Evolutionary conservation across 2,888 invertebrate genomes (phyloP).

Genomic region (Slavum lentiscoides): DNA sequence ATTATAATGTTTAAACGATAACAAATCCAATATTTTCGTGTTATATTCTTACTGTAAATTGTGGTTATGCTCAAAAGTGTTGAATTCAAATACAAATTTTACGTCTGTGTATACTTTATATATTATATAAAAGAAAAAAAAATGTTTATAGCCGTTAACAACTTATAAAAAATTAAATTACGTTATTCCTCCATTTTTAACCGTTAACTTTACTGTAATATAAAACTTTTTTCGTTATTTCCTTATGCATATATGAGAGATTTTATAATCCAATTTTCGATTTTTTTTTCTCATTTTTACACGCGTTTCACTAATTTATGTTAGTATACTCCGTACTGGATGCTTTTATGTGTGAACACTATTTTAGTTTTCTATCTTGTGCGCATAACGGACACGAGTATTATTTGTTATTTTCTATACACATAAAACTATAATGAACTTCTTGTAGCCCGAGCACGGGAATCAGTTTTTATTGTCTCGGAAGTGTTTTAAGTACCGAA

Average conservation of each 20-base stretch:
- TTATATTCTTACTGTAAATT: too few relatives aligned
- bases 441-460: too few relatives aligned
- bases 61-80: too few relatives aligned
- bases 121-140: not conserved
- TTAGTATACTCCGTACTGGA: not conserved
- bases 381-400: not conserved
- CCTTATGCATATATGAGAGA: not conserved
- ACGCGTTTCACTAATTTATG: not conserved
- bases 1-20: too few relatives aligned
- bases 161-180: not conserved
- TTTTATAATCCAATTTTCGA: constrained; percentile 6
- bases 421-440: not conserved
- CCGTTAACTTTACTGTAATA: not conserved
- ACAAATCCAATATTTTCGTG: too few relatives aligned
- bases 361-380: constrained; percentile 13
- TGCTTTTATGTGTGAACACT: not conserved
- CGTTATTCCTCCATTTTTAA: not conserved
- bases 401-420: not conserved
- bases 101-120: too few relatives aligned
- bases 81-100: too few relatives aligned
- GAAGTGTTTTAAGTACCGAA: too few relatives aligned
- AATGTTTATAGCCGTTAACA: not conserved
- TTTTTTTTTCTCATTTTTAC: not conserved
- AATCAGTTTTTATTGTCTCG: too few relatives aligned
- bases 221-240: not conserved